These are phyloP conservation scores for Thamnophis sirtalis DNA, from an alignment of 2,113 vertebrate genomes.

Conservation along the genomic window DNA sequence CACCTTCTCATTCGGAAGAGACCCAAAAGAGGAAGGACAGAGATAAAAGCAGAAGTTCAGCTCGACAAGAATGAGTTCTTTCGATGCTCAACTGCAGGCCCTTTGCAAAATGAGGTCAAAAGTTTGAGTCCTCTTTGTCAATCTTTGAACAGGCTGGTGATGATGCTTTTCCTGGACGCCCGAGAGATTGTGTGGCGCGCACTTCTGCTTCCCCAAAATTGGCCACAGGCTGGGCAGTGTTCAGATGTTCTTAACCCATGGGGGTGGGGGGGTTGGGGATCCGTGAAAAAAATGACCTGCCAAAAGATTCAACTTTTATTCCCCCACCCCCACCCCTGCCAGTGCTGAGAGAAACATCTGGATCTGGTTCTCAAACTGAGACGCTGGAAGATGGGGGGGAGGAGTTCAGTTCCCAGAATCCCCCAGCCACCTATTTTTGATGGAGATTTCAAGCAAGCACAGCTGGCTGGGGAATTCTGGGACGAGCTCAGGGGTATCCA, in stretches of 20 bases:
- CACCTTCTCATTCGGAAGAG: too few species aligned
- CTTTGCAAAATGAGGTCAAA: background rate
- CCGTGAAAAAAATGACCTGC: background rate
- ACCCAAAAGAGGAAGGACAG: background rate
- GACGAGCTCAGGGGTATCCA: too few species aligned
- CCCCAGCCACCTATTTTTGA: background rate
- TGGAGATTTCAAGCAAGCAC: too few species aligned
- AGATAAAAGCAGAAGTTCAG: background rate
- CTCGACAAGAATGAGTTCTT: background rate
- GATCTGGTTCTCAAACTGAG: background rate
- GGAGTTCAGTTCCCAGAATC: background rate
- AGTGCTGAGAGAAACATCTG: background rate
- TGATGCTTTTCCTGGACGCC: background rate
- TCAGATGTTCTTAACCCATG: too few species aligned
- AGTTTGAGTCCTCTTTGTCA: background rate
- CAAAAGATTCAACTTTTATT: background rate
- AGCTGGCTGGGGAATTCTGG: background rate
- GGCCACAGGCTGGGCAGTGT: too few species aligned
- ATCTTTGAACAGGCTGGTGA: background rate
- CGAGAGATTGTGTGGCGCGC: accelerated
- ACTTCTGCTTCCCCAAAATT: too few species aligned
- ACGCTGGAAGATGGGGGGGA: background rate
- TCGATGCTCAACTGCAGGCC: background rate
- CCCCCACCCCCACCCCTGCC: background rate
- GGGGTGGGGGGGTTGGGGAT: background rate